Percentiles rank a stretch among this genome's conserved stretches.
Conservation (phyloP, 2,113 vertebrate species). For the Clarias magur region DNA sequence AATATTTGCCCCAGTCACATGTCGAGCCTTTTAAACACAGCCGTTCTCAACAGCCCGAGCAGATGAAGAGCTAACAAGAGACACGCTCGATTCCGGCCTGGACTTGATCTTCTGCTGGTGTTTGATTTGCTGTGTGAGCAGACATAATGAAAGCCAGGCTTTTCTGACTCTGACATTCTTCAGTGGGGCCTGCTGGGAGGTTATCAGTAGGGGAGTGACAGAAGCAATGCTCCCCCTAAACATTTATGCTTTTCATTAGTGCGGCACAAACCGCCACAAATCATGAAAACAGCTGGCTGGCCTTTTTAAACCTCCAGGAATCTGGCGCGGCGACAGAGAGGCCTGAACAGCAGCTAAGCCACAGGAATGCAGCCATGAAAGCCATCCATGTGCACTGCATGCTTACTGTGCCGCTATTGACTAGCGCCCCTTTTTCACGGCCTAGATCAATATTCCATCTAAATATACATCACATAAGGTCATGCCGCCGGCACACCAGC, state of each 20-base stretch:
- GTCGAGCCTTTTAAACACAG: neutral
- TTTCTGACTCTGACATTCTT: constrained; percentile 26
- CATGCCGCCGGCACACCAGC: neutral
- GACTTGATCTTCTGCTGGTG: neutral
- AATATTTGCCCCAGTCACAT: too few relatives aligned
- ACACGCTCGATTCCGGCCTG: neutral
- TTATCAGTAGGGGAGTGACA: constrained; percentile 29
- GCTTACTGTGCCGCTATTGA: neutral
- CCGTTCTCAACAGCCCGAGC: neutral
- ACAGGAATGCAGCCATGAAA: constrained; percentile 14
- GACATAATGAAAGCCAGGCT: neutral
- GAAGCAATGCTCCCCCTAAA: constrained; percentile 9
- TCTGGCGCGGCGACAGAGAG: neutral
- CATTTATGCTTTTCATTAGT: constrained; percentile 49
- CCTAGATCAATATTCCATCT: neutral
- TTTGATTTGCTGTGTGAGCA: constrained; percentile 8
- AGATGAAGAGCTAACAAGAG: neutral
- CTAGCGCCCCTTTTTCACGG: neutral
- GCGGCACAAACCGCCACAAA: constrained; percentile 20
- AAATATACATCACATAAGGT: neutral
- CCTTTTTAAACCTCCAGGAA: neutral
- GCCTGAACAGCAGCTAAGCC: neutral
- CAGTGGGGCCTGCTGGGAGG: constrained; percentile 13
- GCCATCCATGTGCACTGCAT: neutral
- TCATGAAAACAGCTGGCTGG: constrained; percentile 18